Conservation (phyloP, 64 coral and sea anemone species). For the Dendrophyllia cribrosa region DNA sequence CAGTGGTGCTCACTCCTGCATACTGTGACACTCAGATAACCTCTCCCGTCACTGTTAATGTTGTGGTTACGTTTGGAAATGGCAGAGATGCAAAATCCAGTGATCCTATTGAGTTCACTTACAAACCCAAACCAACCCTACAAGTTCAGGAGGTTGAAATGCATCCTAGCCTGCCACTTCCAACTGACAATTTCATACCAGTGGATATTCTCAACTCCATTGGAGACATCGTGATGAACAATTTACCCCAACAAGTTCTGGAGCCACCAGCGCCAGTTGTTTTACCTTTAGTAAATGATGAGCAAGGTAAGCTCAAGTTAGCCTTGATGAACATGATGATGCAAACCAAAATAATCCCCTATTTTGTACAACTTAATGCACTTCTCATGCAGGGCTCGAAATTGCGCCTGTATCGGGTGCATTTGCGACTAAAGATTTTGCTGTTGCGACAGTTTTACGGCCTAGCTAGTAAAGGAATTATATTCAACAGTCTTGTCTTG, state of each 20-base stretch:
- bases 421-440: too few relatives aligned
- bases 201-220: conserved; percentile 16
- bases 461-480: too few relatives aligned
- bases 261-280: neutral
- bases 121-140: conserved; percentile 57
- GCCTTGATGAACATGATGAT: neutral
- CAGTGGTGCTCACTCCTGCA: conserved; percentile 83
- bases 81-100: conserved; percentile 89
- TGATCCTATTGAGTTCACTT: conserved; percentile 95
- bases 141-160: conserved; percentile 41
- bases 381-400: too few relatives aligned
- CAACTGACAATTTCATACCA: conserved; percentile 2
- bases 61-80: conserved; percentile 78
- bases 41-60: conserved; percentile 83
- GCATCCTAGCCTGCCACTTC: conserved; percentile 12
- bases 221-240: conserved; percentile 26
- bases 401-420: too few relatives aligned
- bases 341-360: too few relatives aligned
- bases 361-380: too few relatives aligned
- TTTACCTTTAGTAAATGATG: conserved; percentile 17
- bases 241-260: neutral
- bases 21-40: conserved; percentile 81
- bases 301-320: conserved; percentile 18
- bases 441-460: too few relatives aligned
- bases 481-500: too few relatives aligned